Base-by-base conservation (phyloP, 2,888 invertebrate species). In the Polietes domitor region DNA sequence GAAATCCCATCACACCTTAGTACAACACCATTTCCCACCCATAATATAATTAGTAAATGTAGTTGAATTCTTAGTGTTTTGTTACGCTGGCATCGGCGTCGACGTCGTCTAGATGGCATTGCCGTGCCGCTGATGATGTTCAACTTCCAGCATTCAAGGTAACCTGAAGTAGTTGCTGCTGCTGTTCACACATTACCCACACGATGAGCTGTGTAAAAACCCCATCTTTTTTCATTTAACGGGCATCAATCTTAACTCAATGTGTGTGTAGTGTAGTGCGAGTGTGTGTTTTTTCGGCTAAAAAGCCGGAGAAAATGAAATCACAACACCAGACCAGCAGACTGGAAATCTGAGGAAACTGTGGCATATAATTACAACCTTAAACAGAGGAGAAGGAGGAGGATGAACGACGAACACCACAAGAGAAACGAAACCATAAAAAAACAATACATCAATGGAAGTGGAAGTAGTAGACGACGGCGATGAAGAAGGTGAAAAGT, bases 21-120 rank as follows among this genome's bases (percentile, higher is more conserved):
- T 47, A 1, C 7, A 47, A n/a, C n/a, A n/a, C 47, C 47, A 1
- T 47, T n/a, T 47, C 47, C n/a, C n/a, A n/a, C n/a, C n/a, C n/a
- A n/a, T 47, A 47, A 47, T n/a, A 47, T n/a, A 47, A 47, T 47
- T 47, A 47, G n/a, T n/a, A 47, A 47, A n/a, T 47, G n/a, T 47
- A 47, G 47, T 47, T 47, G n/a, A 47, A n/a, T 47, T 47, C 47
- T 47, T 15, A n/a, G 47, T 47, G 15, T 47, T 47, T 47, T 47
- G n/a, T 47, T 47, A 5, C n/a, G 15, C 12, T n/a, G 47, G 1
- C 47, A 9, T 47, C 47, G n/a, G n/a, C 9, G 47, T 47, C n/a
- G 47, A 1, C 3, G 47, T 47, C 3, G 12, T n/a, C n/a, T n/a
- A n/a, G n/a, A n/a, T 12, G n/a, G 47, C 47, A n/a, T n/a, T 47